Base-by-base conservation (phyloP, 2,797 vertebrate species). In the Siniperca undulata region DNA sequence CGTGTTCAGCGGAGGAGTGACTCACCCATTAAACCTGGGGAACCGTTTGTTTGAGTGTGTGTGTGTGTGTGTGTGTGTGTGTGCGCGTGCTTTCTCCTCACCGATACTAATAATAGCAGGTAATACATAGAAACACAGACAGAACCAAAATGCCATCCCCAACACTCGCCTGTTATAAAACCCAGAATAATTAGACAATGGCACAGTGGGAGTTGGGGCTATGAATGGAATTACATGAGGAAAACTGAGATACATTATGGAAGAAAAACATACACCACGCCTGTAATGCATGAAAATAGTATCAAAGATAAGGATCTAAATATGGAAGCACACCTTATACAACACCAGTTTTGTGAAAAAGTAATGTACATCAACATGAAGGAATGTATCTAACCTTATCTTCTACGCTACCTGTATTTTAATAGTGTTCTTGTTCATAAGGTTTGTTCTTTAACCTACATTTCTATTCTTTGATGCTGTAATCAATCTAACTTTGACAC, bases 61-160 rank as follows among this genome's bases (percentile, higher is more conserved):
- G 74, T 65, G 80, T 44, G 76, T 68, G 65, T 61, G 66, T 58
- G 71, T 78, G 52, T 64, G 38, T 53, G 68, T 42, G 71, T 48
- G 55, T 46, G 58, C 27, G 56, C 19, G 53, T 3, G 20, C 65
- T 11, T 74, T 72, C 72, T 82, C 64, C 68, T 79, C 75, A 69
- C 74, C 4, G 78, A 46, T 78, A 75, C 93, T 94, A 94, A 92
- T 91, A 94, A 95, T 94, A 94, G 94, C 88, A 71, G 79, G 87
- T 86, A 90, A 93, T 91, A 93, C 91, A 94, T 89, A 93, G 88
- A 89, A 44, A 78, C 88, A 84, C 80, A 91, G 87, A 89, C 83
- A 72, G 81, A 90, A 81, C 80, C 84, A 82, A 93, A 94, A 93
- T 86, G 86, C 82, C 85, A 91, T 77, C 80, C 70, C 65, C 72